These are phyloP conservation scores for Melanotaenia parkinsoni DNA, from an alignment of 2,797 vertebrate species.

Conservation along the genomic window DNA sequence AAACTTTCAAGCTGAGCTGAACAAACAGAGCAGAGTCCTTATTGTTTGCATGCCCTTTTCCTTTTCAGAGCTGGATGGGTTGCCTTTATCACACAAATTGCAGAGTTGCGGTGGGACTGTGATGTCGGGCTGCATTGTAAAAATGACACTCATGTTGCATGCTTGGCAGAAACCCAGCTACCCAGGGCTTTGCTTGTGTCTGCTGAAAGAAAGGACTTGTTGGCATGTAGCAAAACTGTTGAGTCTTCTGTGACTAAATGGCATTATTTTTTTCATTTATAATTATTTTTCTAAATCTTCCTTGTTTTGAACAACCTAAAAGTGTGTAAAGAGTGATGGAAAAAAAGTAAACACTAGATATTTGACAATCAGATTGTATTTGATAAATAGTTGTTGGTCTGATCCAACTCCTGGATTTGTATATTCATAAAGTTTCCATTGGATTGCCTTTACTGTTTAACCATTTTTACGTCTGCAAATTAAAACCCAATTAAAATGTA, in stretches of 20 bases:
- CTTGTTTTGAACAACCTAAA: slow-evolving; percentile 7
- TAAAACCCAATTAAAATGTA: not conserved
- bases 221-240: slow-evolving; percentile 58
- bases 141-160: slow-evolving; percentile 65
- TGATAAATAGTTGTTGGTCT: no score
- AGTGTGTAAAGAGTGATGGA: slow-evolving; percentile 16
- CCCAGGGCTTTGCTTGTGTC: slow-evolving; percentile 62
- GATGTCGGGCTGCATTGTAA: slow-evolving; percentile 61
- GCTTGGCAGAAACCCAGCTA: slow-evolving; percentile 66
- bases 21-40: slow-evolving; percentile 45
- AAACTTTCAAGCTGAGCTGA: slow-evolving; percentile 61
- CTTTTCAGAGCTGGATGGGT: slow-evolving; percentile 37
- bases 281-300: no score
- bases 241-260: slow-evolving; percentile 38
- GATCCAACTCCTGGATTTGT: no score
- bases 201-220: slow-evolving; percentile 53
- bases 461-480: no score
- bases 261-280: slow-evolving; percentile 2
- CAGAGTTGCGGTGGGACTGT: slow-evolving; percentile 68
- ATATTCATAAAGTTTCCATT: no score
- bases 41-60: slow-evolving; percentile 66
- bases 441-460: no score
- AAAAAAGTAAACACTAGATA: not conserved
- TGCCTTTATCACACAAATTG: slow-evolving; percentile 78
- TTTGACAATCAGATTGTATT: no score